Percentiles rank a stretch among this genome's conserved stretches.
These are phyloP conservation scores for Drosophila meridionalis DNA, from an alignment of 2,888 invertebrate genomes.

Conservation along the genomic window DNA sequence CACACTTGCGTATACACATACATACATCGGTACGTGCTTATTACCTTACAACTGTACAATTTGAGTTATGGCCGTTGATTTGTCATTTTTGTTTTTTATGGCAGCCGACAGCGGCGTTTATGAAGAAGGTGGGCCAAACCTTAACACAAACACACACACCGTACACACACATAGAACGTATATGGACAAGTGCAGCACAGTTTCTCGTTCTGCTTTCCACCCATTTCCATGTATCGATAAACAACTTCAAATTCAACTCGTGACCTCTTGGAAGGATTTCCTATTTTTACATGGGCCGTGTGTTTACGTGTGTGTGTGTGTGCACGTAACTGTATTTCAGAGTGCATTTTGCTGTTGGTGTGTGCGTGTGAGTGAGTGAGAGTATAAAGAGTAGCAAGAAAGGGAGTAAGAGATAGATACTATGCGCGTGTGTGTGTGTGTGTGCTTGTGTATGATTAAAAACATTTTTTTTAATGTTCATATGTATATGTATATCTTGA, in stretches of 20 bases:
- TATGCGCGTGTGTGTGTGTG: conserved; percentile 26
- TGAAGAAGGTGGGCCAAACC: conserved; percentile 50
- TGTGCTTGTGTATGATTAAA: conserved; percentile 44
- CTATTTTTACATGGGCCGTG: conserved; percentile 68
- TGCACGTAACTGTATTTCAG: conserved; percentile 73
- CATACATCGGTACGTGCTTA: conserved; percentile 45
- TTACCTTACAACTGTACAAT: conserved; percentile 61
- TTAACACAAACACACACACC: conserved; percentile 8
- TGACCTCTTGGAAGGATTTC: conserved; percentile 75
- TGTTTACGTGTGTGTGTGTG: conserved; percentile 33
- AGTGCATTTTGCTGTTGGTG: conserved; percentile 62
- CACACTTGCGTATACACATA: not conserved
- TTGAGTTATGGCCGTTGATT: conserved; percentile 54
- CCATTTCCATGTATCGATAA: conserved; percentile 50
- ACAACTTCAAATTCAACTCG: conserved; percentile 67
- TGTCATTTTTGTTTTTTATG: conserved; percentile 37
- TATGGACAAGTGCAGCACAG: conserved; percentile 50
- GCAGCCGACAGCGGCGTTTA: conserved; percentile 29
- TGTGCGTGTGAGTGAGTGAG: conserved; percentile 27
- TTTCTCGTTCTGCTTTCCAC: conserved; percentile 28
- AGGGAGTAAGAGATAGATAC: conserved; percentile 35
- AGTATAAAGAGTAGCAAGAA: conserved; percentile 19
- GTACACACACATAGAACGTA: not conserved
- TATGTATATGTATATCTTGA: conserved; percentile 47
- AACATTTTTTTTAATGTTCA: conserved; percentile 25